phyloP scores from a whole-genome alignment of 2,797 vertebrate genomes.

The Myotis pilosus region DNA sequence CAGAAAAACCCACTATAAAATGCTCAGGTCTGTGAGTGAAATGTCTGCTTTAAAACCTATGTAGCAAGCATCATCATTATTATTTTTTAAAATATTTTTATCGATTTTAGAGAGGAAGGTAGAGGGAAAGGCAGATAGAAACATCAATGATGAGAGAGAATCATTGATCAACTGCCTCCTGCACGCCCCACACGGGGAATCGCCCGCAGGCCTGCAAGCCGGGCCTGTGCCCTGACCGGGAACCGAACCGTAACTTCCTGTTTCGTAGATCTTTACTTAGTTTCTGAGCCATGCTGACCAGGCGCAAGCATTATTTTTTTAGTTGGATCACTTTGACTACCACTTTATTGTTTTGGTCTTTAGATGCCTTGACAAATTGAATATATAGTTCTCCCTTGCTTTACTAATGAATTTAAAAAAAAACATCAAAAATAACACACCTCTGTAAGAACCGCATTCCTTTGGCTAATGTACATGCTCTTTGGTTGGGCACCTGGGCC shows the following conservation, averaged over 20 bases:
- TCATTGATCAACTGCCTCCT: no score
- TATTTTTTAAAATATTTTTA: background rate
- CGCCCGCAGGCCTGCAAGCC: no score
- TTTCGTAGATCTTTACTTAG: no score
- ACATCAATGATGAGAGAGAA: no score
- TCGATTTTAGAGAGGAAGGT: no score
- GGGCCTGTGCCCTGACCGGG: no score
- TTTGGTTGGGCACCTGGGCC: background rate
- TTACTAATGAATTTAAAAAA: background rate
- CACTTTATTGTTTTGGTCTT: background rate
- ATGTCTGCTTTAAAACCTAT: background rate
- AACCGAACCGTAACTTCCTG: no score
- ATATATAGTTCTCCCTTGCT: background rate
- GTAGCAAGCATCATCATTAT: background rate
- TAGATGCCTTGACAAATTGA: background rate
- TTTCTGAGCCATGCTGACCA: no score
- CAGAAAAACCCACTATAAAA: background rate
- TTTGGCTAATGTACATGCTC: background rate
- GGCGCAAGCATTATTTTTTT: background rate
- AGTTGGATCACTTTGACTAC: background rate
- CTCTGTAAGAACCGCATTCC: background rate
- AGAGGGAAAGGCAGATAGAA: no score
- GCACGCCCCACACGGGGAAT: no score
- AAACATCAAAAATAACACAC: background rate
- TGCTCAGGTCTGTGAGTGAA: background rate